phyloP scores from a whole-genome alignment of 1,140 invertebrate species.

The Penaeus vannamei region DNA sequence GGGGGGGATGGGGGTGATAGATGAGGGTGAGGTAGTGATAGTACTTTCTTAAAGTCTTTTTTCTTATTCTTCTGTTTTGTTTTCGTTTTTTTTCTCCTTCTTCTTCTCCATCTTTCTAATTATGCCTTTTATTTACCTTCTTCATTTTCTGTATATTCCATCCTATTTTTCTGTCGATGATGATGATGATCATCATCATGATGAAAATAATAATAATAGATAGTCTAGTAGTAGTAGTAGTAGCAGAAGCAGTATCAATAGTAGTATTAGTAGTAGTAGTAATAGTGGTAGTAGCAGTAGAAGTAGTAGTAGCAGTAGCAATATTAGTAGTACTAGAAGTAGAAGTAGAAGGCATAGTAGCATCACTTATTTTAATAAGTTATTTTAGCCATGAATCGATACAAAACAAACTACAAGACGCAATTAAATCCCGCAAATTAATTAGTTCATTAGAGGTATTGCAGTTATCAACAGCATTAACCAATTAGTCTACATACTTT shows the following conservation, averaged over 20 bases:
- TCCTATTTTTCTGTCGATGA: neutral
- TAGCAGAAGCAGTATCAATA: neutral
- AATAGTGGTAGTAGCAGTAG: conserved; percentile 4
- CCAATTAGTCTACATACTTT: no score
- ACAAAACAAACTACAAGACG: no score
- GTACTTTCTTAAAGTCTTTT: neutral
- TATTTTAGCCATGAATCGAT: no score
- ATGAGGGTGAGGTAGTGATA: neutral
- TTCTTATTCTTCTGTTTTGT: no score
- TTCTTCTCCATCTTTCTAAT: no score
- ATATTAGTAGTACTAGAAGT: neutral
- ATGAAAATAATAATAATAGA: neutral
- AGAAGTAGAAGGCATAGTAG: no score
- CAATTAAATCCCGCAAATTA: no score
- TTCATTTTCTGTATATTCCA: neutral
- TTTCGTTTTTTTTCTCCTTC: neutral
- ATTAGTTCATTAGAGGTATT: no score
- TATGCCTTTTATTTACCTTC: neutral
- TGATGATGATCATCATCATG: neutral
- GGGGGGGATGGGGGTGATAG: neutral
- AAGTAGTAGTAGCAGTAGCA: neutral
- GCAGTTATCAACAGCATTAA: no score
- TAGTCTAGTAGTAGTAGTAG: neutral
- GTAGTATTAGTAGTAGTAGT: neutral
- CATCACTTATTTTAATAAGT: no score